Evolutionary conservation across 2,797 vertebrate genomes (phyloP).

Genomic region (Emys orbicularis): DNA sequence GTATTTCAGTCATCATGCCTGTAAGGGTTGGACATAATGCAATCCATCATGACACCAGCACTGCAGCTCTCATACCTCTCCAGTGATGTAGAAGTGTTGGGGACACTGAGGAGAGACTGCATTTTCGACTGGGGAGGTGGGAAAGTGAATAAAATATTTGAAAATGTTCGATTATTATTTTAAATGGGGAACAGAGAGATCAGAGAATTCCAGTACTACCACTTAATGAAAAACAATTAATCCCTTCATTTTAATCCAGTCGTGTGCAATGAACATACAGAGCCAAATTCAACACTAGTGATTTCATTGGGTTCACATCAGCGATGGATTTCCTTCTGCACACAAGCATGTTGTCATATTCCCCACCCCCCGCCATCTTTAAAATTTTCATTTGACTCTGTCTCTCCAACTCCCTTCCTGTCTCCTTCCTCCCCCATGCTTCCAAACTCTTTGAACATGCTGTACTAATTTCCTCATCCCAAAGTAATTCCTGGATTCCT

Average conservation of each 20-base stretch:
- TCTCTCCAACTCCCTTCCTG: constrained; percentile 12
- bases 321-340: constrained; percentile 25
- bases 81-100: accelerated
- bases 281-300: constrained; percentile 24
- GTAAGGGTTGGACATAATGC: not conserved
- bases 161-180: not conserved
- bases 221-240: not conserved
- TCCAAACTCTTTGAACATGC: not conserved
- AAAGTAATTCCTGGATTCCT: not conserved
- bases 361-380: not conserved
- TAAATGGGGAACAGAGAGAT: not conserved
- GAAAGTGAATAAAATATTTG: not conserved
- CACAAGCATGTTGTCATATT: not conserved
- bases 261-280: constrained; percentile 9
- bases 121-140: not conserved
- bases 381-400: constrained; percentile 10
- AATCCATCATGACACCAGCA: not conserved
- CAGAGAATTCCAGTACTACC: not conserved
- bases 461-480: not conserved
- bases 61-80: not conserved
- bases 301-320: not conserved
- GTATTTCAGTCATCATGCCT: not conserved
- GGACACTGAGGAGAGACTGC: not conserved
- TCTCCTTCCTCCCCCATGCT: not conserved
- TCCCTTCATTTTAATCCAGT: not conserved